Percentiles rank a stretch among this genome's conserved stretches.
Conservation (phyloP, 37 sponge, comb jelly and placozoan species). For the Bolinopsis microptera region DNA sequence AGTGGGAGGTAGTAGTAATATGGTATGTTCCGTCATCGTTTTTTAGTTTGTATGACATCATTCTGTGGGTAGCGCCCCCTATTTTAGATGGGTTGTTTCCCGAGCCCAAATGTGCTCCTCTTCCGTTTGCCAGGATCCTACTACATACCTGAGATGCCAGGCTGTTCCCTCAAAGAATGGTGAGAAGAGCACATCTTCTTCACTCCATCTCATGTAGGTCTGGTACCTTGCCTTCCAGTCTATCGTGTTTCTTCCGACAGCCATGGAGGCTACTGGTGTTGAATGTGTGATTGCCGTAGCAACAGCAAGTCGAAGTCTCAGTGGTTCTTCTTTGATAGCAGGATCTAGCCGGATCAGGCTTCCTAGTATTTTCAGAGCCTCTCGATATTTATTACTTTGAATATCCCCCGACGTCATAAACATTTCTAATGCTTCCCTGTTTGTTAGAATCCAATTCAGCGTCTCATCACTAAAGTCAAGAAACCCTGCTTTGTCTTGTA, state of each 20-base stretch:
- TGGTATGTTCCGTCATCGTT: not conserved
- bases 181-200: not conserved
- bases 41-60: not conserved
- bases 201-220: not conserved
- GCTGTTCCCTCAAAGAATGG: not conserved
- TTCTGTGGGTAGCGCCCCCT: not conserved
- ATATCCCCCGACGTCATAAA: not conserved
- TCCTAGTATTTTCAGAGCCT: not conserved
- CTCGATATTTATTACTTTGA: not conserved
- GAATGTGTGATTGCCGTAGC: not conserved
- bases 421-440: not conserved
- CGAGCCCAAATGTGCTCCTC: not conserved
- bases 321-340: not conserved
- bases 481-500: not conserved
- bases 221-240: not conserved
- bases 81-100: not conserved
- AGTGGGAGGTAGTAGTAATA: not conserved
- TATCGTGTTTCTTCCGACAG: not conserved
- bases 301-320: not conserved
- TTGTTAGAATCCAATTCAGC: not conserved
- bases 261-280: not conserved
- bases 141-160: not conserved
- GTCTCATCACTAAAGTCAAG: not conserved
- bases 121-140: not conserved
- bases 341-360: not conserved